Conservation (phyloP, 2,113 vertebrate species). For the Etheostoma spectabile region DNA sequence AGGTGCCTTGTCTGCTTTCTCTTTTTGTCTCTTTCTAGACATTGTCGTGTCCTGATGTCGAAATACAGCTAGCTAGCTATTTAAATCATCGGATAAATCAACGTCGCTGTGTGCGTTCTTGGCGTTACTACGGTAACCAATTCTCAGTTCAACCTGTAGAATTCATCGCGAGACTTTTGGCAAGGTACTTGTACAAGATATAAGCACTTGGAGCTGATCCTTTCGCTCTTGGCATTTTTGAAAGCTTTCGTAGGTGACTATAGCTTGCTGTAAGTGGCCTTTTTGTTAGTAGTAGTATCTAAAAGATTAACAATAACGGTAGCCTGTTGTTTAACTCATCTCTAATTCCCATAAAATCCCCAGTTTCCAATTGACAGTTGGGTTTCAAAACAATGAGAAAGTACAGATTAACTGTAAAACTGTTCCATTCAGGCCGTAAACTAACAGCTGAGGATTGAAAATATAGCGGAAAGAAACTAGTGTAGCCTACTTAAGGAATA, state of each 20-base stretch:
- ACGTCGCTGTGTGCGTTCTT: neutral
- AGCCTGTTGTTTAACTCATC: neutral
- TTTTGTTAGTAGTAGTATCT: neutral
- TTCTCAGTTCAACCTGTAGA: too few relatives aligned
- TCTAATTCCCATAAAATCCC: neutral
- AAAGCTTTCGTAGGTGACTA: neutral
- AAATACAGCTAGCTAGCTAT: neutral
- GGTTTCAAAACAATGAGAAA: too few relatives aligned
- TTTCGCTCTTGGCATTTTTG: neutral
- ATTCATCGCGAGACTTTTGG: conserved; percentile 39
- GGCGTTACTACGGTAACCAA: conserved; percentile 51
- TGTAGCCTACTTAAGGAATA: neutral
- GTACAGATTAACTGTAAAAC: neutral
- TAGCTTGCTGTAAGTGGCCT: neutral
- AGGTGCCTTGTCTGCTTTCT: conserved; percentile 49
- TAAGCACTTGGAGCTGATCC: too few relatives aligned
- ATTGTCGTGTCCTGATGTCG: conserved; percentile 40
- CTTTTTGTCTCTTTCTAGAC: conserved; percentile 64
- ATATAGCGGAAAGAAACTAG: neutral
- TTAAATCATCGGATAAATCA: neutral
- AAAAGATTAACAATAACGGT: rapidly evolving
- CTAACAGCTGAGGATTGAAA: too few relatives aligned
- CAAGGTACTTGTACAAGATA: neutral
- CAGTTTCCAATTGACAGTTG: neutral
- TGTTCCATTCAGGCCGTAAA: neutral